Evolutionary conservation across 92 coral and sea anemone species (phyloP), one percentile per base, ranked within the genome.

Genomic region (Metridium senile): DNA sequence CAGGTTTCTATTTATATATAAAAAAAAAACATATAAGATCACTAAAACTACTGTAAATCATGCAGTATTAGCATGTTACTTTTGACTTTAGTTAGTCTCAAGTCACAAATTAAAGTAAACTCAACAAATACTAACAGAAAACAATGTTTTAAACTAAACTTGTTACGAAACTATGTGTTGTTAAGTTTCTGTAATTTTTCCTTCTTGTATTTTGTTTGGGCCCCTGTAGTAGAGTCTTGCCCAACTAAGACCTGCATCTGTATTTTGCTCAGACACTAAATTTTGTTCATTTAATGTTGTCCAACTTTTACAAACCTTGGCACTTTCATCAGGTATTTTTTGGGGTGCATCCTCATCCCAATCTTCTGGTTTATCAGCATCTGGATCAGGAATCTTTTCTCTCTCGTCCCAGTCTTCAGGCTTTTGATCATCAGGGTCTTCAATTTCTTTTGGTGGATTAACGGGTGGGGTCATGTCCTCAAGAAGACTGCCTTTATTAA

Each of bases 401-500:
- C 99, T 87, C 81, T 95, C 99, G 72, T 95, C 99, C 99, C 99
- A 95, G 79, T 93, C 95, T 68, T 95, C 97, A 43, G 99, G 98
- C 57, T 88, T 91, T 57, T 87, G 89, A 52, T 95, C 99, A 58
- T 89, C 67, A 29, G 93, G 88, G 65, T 95, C 99, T 51, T 95
- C 97, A 70, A 95, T 93, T 75, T 95, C 99, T 61, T 88, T 89
- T 27, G 97, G 92, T 33, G 99, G 99, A 83, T 95, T 95, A 46
- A 95, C 90, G 20, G 99, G 71, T 9, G 99, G 99, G 23, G 91
- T 84, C 85, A 95, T 84, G 80, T 95, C 99, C 46, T 93, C 85
- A 61, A 95, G 81, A 59, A 95, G 72, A 61, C 73, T 95, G 21
- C 99, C 99, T 46, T 85, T 83, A 74, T 46, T 87, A 0, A 95